Evolutionary conservation across 2,888 invertebrate species (phyloP).

Genomic region (Eupelmus urozonus): DNA sequence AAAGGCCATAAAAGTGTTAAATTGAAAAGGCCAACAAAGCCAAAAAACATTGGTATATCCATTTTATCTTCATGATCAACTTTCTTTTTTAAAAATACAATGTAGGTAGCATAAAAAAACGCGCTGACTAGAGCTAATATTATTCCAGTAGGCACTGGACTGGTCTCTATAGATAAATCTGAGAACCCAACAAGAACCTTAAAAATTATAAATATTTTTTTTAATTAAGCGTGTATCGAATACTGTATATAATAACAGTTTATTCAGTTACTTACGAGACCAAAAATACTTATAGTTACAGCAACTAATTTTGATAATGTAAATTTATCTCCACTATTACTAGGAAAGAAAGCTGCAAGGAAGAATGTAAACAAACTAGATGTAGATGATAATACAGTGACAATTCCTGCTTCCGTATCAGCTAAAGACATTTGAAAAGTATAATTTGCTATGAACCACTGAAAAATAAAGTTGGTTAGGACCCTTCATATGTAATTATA

Average conservation of each 20-base stretch:
- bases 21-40: constrained; percentile 95
- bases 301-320: constrained; percentile 91
- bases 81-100: constrained; percentile 91
- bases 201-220: constrained; percentile 62
- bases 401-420: constrained; percentile 90
- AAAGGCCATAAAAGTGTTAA: constrained; percentile 92
- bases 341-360: constrained; percentile 91
- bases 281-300: constrained; percentile 87
- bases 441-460: constrained; percentile 98
- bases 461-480: constrained; percentile 72
- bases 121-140: constrained; percentile 91
- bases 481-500: background rate
- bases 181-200: constrained; percentile 89
- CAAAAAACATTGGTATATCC: constrained; percentile 97
- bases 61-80: constrained; percentile 95
- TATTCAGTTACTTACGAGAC: constrained; percentile 82
- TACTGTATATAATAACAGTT: constrained; percentile 12
- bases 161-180: constrained; percentile 83
- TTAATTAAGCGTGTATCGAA: background rate
- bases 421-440: constrained; percentile 93
- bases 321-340: constrained; percentile 88
- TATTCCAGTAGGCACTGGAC: constrained; percentile 86
- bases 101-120: constrained; percentile 92
- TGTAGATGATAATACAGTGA: constrained; percentile 92
- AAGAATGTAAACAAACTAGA: constrained; percentile 93